Evolutionary conservation across 2,113 vertebrate genomes (phyloP).

Genomic region (Cervus canadensis): DNA sequence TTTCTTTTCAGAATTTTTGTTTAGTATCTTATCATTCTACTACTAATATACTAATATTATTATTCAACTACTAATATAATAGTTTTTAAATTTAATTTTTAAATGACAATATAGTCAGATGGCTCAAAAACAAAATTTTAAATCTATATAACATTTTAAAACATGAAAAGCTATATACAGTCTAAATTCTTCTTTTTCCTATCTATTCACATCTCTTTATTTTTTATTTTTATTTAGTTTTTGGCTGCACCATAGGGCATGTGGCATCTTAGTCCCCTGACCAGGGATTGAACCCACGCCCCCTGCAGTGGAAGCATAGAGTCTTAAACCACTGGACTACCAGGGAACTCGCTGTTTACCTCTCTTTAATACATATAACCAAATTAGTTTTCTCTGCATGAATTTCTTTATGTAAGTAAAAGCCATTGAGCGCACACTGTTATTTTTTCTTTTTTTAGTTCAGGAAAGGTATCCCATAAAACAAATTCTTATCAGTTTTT

Average conservation of each 20-base stretch:
- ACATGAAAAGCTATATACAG: neutral
- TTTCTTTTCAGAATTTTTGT: constrained; percentile 33
- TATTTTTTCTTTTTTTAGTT: constrained; percentile 21
- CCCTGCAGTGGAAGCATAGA: neutral
- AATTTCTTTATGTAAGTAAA: constrained; percentile 11
- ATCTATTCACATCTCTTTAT: neutral
- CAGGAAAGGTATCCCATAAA: neutral
- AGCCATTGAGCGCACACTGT: neutral
- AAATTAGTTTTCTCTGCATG: neutral
- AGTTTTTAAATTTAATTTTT: constrained; percentile 1
- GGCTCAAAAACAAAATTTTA: neutral
- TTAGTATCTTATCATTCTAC: neutral
- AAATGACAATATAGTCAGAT: neutral
- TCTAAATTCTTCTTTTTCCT: neutral
- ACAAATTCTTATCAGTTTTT: neutral
- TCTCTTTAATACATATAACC: neutral
- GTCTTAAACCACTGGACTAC: neutral
- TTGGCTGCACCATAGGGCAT: neutral
- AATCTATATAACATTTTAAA: constrained; percentile 5
- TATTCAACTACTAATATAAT: neutral
- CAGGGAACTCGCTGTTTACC: neutral
- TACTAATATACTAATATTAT: too few relatives aligned
- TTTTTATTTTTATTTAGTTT: neutral
- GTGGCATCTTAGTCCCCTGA: neutral
- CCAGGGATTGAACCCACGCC: neutral